Evolutionary conservation across 2,797 vertebrate genomes (phyloP).

Genomic region (Characodon lateralis): DNA sequence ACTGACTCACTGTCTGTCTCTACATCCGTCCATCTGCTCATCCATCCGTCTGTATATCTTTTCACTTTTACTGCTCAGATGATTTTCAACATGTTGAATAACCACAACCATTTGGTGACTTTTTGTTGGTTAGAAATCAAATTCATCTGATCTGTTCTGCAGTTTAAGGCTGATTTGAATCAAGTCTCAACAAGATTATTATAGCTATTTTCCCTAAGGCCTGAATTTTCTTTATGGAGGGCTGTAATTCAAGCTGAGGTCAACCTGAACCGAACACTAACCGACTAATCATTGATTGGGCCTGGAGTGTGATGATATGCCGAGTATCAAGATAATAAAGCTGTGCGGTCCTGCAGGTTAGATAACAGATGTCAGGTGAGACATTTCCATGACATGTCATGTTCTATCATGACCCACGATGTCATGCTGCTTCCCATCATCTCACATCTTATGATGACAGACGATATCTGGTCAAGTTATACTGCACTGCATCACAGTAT

Average conservation of each 20-base stretch:
- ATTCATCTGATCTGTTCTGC: not conserved
- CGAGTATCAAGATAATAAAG: not conserved
- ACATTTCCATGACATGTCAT: not conserved
- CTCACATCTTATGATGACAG: not conserved
- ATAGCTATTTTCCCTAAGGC: no score
- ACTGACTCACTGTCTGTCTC: constrained; percentile 15
- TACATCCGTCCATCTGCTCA: constrained; percentile 12
- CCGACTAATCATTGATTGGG: not conserved
- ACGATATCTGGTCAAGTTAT: not conserved
- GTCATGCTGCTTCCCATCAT: not conserved
- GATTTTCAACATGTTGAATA: not conserved
- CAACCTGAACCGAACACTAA: not conserved
- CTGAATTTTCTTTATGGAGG: not conserved
- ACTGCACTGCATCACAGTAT: not conserved
- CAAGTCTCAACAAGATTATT: not conserved
- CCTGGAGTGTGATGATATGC: not conserved
- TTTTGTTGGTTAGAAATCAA: not conserved
- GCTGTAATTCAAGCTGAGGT: not conserved
- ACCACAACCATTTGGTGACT: not conserved
- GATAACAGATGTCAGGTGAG: not conserved
- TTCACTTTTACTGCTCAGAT: constrained; percentile 5
- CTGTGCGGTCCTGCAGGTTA: not conserved
- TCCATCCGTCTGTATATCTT: constrained; percentile 1
- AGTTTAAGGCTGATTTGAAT: not conserved
- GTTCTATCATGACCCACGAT: not conserved